Conservation (phyloP, 2,888 invertebrate genomes). For the Rosalia funebris region DNA sequence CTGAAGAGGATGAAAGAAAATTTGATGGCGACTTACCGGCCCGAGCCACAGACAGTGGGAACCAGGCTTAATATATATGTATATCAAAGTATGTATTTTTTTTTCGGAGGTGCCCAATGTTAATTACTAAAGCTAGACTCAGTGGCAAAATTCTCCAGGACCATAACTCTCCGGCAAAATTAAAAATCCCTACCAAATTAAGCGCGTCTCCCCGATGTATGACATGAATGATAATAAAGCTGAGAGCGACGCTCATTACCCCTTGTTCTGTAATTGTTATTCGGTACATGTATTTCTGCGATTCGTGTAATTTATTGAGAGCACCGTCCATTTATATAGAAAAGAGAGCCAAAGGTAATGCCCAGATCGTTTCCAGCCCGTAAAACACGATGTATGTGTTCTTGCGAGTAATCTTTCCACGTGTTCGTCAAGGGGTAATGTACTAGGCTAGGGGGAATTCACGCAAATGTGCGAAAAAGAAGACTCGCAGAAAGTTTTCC, state of each 20-base stretch:
- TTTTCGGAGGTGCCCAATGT: too few species aligned
- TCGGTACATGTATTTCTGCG: slow-evolving; percentile 7
- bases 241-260: slow-evolving; percentile 9
- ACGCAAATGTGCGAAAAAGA: slow-evolving; percentile 44
- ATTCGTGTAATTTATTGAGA: slow-evolving; percentile 15
- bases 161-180: slow-evolving; percentile 11
- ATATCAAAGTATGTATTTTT: too few species aligned
- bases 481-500: slow-evolving; percentile 41
- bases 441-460: slow-evolving; percentile 53
- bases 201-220: slow-evolving; percentile 1
- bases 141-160: background rate
- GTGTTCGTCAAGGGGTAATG: slow-evolving; percentile 53
- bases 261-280: slow-evolving; percentile 18
- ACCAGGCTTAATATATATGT: too few species aligned
- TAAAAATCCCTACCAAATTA: slow-evolving; percentile 15
- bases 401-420: slow-evolving; percentile 53
- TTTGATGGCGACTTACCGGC: too few species aligned
- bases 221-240: slow-evolving; percentile 17
- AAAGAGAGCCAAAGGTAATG: slow-evolving; percentile 44
- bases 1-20: too few species aligned
- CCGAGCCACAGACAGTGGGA: too few species aligned
- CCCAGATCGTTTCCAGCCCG: slow-evolving; percentile 53
- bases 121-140: too few species aligned
- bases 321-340: slow-evolving; percentile 36
- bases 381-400: slow-evolving; percentile 52